These are phyloP conservation scores for Xestobium rufovillosum DNA, from an alignment of 2,888 invertebrate genomes.

Conservation along the genomic window DNA sequence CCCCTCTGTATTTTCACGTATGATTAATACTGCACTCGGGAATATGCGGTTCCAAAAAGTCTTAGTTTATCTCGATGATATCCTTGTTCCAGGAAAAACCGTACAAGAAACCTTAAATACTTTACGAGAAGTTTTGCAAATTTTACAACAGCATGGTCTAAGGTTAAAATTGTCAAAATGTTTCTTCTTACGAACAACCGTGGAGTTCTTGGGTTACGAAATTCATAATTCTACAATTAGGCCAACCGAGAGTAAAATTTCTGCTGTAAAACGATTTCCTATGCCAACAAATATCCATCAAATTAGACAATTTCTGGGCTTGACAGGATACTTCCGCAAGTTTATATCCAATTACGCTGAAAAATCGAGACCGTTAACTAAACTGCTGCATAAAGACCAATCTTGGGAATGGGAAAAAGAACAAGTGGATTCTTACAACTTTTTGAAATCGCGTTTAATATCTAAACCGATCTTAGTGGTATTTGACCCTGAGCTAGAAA, in stretches of 20 bases:
- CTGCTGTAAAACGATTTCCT: slow-evolving; percentile 12
- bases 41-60: slow-evolving; percentile 11
- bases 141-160: slow-evolving; percentile 10
- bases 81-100: slow-evolving; percentile 14
- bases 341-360: no score
- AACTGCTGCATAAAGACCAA: slow-evolving; percentile 12
- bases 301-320: no score
- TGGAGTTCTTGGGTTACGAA: slow-evolving; percentile 17
- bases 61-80: slow-evolving; percentile 16
- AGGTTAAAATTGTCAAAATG: slow-evolving; percentile 17
- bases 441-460: slow-evolving; percentile 8
- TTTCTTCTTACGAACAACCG: slow-evolving; percentile 13
- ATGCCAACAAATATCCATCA: no score
- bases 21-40: slow-evolving; percentile 22
- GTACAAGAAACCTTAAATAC: slow-evolving; percentile 11
- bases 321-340: no score
- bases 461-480: slow-evolving; percentile 13
- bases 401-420: slow-evolving; percentile 15
- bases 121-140: slow-evolving; percentile 12
- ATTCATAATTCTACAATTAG: slow-evolving; percentile 11
- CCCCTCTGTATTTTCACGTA: slow-evolving; percentile 32
- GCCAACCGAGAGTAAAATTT: slow-evolving; percentile 9
- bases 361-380: slow-evolving; percentile 14
- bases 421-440: slow-evolving; percentile 7
- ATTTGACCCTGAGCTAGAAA: slow-evolving; percentile 13